These are phyloP conservation scores for Oscheius myriophilus DNA, from an alignment of 2,888 invertebrate species.

Conservation along the genomic window DNA sequence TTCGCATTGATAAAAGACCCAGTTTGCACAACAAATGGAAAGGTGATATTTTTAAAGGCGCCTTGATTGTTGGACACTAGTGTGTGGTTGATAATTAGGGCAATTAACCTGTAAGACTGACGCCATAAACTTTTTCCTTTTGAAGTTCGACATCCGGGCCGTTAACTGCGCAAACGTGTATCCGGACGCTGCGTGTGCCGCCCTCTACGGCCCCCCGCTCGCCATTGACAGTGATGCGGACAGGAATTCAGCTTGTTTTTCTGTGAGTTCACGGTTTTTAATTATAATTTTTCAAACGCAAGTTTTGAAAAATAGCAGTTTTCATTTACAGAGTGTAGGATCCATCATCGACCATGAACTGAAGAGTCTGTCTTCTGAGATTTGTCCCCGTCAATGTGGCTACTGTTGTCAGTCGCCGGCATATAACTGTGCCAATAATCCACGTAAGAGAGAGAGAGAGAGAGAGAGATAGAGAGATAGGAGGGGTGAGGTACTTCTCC, in stretches of 20 bases:
- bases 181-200: conserved; percentile 42
- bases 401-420: conserved; percentile 31
- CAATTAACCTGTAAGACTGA: too few species aligned
- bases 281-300: neutral
- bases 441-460: conserved; percentile 1
- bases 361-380: conserved; percentile 30
- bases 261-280: neutral
- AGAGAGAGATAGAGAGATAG: too few species aligned
- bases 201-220: conserved; percentile 33
- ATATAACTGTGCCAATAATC: conserved; percentile 26
- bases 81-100: neutral
- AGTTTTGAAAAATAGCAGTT: neutral
- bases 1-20: conserved; percentile 7
- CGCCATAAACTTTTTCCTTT: too few species aligned
- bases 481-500: too few species aligned
- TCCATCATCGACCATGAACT: conserved; percentile 24
- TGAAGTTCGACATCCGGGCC: conserved; percentile 41
- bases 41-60: conserved; percentile 4
- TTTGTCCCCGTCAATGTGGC: conserved; percentile 30
- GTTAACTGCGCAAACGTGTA: conserved; percentile 46
- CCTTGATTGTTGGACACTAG: neutral
- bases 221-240: conserved; percentile 8
- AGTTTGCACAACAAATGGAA: conserved; percentile 29
- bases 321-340: conserved; percentile 2
- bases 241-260: conserved; percentile 24